Conservation (phyloP, 2,888 invertebrate species). For the Philereme transversata region DNA sequence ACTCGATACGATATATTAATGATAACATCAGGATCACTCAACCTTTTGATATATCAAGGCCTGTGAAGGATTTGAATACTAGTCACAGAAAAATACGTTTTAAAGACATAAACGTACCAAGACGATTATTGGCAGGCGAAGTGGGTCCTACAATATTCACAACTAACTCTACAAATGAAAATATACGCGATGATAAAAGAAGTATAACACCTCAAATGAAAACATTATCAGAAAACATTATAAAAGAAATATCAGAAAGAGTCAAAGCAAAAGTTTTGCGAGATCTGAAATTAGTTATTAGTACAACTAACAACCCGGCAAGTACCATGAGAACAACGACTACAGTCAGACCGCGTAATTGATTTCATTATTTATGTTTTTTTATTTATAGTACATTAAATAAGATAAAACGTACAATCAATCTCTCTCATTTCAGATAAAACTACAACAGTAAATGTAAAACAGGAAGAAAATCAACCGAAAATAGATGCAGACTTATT, state of each 20-base stretch:
- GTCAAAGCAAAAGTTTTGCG: slow-evolving; percentile 61
- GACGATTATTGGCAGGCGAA: slow-evolving; percentile 1
- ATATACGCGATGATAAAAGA: slow-evolving; percentile 1
- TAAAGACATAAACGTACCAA: slow-evolving; percentile 10
- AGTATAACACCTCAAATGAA: slow-evolving; percentile 7
- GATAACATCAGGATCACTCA: slow-evolving; percentile 8
- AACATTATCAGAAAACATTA: slow-evolving; percentile 38
- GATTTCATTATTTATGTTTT: background rate
- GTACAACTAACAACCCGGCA: slow-evolving; percentile 11
- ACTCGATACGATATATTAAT: slow-evolving; percentile 5
- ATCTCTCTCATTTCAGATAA: slow-evolving; percentile 8
- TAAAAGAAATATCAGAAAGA: slow-evolving; percentile 61
- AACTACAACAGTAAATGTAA: background rate
- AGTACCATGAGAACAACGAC: slow-evolving; percentile 18
- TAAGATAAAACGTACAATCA: background rate
- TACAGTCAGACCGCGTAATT: slow-evolving; percentile 11
- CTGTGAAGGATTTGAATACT: background rate
- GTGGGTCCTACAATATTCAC: slow-evolving; percentile 3
- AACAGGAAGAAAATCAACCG: slow-evolving; percentile 27
- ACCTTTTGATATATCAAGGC: slow-evolving; percentile 5
- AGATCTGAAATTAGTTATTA: slow-evolving; percentile 51
- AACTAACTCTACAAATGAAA: slow-evolving; percentile 1
- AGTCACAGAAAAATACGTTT: slow-evolving; percentile 7
- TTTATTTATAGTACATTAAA: background rate
- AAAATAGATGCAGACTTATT: slow-evolving; percentile 40